A percentile compares a stretch with the other conserved stretches of the same genome.
Evolutionary conservation across 1,140 invertebrate species (phyloP).

Genomic region (Trichogramma pretiosum): DNA sequence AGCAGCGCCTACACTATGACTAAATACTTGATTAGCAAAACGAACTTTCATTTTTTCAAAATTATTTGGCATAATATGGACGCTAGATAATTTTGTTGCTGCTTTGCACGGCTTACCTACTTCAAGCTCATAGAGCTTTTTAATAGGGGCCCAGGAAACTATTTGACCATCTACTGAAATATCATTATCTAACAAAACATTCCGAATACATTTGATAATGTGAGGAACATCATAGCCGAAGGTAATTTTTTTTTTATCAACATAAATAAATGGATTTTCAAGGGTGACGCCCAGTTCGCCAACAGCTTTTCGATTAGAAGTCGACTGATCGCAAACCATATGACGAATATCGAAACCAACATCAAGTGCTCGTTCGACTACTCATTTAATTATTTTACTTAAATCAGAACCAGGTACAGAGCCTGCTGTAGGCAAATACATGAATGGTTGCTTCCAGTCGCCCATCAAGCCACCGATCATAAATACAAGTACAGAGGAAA

Average conservation of each 20-base stretch:
- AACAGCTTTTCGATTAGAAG: not conserved
- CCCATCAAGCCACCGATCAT: not conserved
- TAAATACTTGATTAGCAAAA: conserved; percentile 9
- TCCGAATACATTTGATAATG: conserved; percentile 9
- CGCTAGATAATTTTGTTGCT: not conserved
- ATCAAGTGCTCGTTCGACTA: not conserved
- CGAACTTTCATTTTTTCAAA: conserved; percentile 12
- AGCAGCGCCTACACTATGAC: conserved; percentile 3
- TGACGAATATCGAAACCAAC: not conserved
- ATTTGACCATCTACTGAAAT: not conserved
- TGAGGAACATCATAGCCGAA: conserved; percentile 9
- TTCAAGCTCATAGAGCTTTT: not conserved
- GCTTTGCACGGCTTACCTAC: conserved; percentile 1
- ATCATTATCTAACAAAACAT: conserved; percentile 9
- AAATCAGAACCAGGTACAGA: not conserved
- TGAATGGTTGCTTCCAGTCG: conserved; percentile 11
- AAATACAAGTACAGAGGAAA: conserved; percentile 5
- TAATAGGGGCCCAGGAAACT: conserved; percentile 4
- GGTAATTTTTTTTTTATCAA: conserved; percentile 2
- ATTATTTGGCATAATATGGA: conserved; percentile 9
- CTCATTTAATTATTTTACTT: not conserved
- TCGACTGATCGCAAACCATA: conserved; percentile 4
- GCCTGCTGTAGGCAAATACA: not conserved
- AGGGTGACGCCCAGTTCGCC: not conserved
- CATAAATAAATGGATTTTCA: conserved; percentile 1